Percentiles rank a stretch among this genome's conserved stretches.
phyloP scores from a whole-genome alignment of 2,113 vertebrate species.

The Cinclus mexicanus region DNA sequence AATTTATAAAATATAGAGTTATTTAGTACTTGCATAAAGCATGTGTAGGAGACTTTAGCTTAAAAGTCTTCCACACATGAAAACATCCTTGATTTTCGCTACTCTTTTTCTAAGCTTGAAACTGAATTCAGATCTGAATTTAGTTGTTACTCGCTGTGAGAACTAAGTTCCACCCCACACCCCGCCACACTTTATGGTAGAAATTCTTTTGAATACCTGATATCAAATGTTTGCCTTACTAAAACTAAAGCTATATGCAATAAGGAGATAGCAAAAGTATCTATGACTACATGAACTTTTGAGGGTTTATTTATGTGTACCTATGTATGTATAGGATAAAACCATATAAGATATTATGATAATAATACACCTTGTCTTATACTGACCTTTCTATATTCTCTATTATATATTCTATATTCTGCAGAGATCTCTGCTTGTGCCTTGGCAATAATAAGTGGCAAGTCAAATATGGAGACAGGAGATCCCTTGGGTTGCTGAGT shows the following conservation, averaged over 20 bases:
- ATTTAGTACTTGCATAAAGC: conserved; percentile 40
- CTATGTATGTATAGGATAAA: background rate
- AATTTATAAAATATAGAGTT: conserved; percentile 49
- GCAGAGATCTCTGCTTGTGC: background rate
- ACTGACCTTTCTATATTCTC: background rate
- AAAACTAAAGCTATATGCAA: background rate
- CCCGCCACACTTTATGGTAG: background rate
- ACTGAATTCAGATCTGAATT: background rate
- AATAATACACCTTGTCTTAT: background rate
- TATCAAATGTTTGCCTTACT: background rate
- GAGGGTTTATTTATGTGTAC: background rate
- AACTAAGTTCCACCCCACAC: background rate
- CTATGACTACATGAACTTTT: background rate
- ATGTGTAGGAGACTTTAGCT: conserved; percentile 51
- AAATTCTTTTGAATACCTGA: background rate
- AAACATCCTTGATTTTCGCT: background rate
- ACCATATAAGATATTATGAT: background rate
- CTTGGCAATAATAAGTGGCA: background rate
- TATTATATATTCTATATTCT: background rate
- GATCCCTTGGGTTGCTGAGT: background rate
- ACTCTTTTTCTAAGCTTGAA: background rate
- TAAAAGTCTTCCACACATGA: background rate
- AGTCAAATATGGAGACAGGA: background rate
- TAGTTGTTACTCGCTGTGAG: background rate
- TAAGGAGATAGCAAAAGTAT: background rate